Conservation (phyloP, 1,140 invertebrate genomes). For the Philotrypesis tridentata region DNA sequence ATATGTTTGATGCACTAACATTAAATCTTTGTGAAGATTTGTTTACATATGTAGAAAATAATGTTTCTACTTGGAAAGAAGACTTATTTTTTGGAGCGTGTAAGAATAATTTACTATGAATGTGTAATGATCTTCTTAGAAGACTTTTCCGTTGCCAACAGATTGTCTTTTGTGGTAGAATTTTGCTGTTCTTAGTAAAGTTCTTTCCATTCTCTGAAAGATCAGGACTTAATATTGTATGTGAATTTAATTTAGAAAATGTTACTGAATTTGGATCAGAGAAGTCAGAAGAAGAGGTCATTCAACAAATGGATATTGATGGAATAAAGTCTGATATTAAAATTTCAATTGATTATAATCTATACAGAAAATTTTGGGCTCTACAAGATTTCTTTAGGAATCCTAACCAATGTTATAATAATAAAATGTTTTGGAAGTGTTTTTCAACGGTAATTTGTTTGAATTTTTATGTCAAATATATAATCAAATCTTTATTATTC, state of each 20-base stretch:
- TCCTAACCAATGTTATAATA: conserved; percentile 94
- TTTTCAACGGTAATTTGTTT: conserved; percentile 86
- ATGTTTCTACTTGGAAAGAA: conserved; percentile 94
- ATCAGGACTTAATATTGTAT: conserved; percentile 96
- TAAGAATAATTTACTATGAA: conserved; percentile 95
- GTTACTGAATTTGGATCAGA: conserved; percentile 88
- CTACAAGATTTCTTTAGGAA: conserved; percentile 97
- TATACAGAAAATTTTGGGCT: conserved; percentile 98
- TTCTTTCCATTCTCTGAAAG: conserved; percentile 98
- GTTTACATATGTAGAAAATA: conserved; percentile 93
- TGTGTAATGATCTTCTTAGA: conserved; percentile 98
- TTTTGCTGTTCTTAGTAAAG: conserved; percentile 96
- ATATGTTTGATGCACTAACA: conserved; percentile 94
- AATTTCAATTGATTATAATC: conserved; percentile 91
- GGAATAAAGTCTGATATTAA: conserved; percentile 75
- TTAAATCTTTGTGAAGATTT: conserved; percentile 91
- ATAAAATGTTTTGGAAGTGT: conserved; percentile 92
- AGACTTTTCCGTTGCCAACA: conserved; percentile 95
- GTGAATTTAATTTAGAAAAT: conserved; percentile 98
- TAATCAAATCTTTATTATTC: conserved; percentile 41
- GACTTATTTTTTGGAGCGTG: conserved; percentile 92
- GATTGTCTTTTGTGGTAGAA: conserved; percentile 98
- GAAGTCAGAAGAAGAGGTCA: conserved; percentile 77
- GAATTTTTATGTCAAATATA: not conserved
- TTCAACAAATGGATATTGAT: conserved; percentile 79